phyloP scores from a whole-genome alignment of 1,140 invertebrate genomes.

The Homarus americanus region DNA sequence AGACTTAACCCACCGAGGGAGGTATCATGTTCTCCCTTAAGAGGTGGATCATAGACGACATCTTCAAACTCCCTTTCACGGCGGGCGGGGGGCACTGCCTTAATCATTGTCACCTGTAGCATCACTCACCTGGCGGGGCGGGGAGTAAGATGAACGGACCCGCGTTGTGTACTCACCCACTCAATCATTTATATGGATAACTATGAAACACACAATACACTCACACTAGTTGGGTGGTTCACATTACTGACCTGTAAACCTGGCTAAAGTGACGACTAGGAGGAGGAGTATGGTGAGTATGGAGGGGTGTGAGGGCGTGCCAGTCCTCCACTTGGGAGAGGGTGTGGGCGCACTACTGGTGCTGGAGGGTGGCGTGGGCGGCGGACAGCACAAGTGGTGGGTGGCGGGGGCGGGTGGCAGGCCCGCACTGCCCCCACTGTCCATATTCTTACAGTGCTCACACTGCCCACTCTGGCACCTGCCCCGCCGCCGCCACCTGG shows the following conservation, averaged over 20 bases:
- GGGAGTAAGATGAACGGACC: too few relatives aligned
- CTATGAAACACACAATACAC: too few relatives aligned
- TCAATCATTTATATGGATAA: too few relatives aligned
- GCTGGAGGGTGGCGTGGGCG: slow-evolving; percentile 10
- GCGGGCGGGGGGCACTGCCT: too few relatives aligned
- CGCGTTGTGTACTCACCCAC: too few relatives aligned
- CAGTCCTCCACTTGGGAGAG: slow-evolving; percentile 17
- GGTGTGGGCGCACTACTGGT: neutral
- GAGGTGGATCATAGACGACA: too few relatives aligned
- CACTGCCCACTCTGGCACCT: slow-evolving; percentile 41
- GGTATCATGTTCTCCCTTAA: too few relatives aligned
- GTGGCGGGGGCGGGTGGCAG: slow-evolving; percentile 10
- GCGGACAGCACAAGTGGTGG: neutral
- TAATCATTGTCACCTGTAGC: too few relatives aligned
- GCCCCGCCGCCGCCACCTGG: slow-evolving; percentile 44
- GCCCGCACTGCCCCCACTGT: slow-evolving; percentile 31
- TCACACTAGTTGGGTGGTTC: too few relatives aligned
- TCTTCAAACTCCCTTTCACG: too few relatives aligned
- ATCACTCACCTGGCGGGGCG: too few relatives aligned
- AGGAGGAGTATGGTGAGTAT: slow-evolving; percentile 51
- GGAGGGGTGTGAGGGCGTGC: slow-evolving; percentile 34
- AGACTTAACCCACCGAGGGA: too few relatives aligned
- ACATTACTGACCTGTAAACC: slow-evolving; percentile 62
- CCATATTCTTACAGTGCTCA: slow-evolving; percentile 46
- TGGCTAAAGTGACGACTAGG: slow-evolving; percentile 54